phyloP scores from a whole-genome alignment of 1,140 invertebrate genomes.

The Coenobita brevimanus region DNA sequence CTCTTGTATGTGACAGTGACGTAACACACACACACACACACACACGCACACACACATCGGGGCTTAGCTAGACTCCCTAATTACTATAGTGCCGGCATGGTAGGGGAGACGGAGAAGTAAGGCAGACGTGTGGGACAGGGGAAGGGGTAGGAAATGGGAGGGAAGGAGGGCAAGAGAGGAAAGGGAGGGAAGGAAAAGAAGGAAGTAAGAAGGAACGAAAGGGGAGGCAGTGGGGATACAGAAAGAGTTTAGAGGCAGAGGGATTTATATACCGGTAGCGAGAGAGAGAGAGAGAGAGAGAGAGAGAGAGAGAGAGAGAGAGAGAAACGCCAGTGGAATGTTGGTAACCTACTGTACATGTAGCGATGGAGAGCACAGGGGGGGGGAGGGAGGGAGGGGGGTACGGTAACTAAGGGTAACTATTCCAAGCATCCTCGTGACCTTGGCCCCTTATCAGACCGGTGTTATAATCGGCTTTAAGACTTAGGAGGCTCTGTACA shows the following conservation, averaged over 20 bases:
- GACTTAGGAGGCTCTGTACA: too few species aligned
- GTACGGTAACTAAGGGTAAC: too few species aligned
- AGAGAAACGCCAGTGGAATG: background rate
- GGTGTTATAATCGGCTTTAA: too few species aligned
- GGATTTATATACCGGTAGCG: too few species aligned
- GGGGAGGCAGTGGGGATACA: background rate
- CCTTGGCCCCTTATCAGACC: too few species aligned
- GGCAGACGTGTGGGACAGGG: background rate
- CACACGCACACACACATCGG: too few species aligned
- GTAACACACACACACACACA: too few species aligned
- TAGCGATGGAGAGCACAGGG: too few species aligned
- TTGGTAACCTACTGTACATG: background rate
- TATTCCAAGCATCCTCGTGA: too few species aligned
- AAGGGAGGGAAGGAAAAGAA: background rate
- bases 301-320: slow-evolving; percentile 36
- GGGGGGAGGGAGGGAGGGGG: too few species aligned
- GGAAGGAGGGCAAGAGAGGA: background rate
- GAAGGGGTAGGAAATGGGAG: background rate
- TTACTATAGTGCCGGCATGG: background rate
- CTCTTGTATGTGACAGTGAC: too few species aligned
- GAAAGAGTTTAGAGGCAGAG: background rate
- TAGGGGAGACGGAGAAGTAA: background rate
- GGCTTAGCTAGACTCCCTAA: too few species aligned
- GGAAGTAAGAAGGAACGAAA: background rate
- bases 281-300: slow-evolving; percentile 27